phyloP scores from a whole-genome alignment of 92 coral and sea anemone genomes.

The Actinostola sp. region DNA sequence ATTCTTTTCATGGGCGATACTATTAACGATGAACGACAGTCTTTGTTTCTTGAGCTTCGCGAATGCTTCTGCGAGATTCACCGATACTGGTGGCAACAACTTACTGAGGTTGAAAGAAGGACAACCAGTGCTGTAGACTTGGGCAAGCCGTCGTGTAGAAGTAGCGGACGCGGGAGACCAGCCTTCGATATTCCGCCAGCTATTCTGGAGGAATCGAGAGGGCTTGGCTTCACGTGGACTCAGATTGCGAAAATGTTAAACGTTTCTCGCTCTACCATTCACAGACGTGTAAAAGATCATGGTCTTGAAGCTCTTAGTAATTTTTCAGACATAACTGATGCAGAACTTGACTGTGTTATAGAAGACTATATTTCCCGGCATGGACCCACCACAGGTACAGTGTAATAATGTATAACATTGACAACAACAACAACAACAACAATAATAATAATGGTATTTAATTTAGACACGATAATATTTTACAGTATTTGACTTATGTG shows the following conservation, averaged over 20 bases:
- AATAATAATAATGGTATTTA: too few relatives aligned
- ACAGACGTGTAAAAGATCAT: slow-evolving; percentile 46
- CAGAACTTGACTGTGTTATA: slow-evolving; percentile 43
- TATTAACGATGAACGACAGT: slow-evolving; percentile 47
- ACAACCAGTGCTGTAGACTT: slow-evolving; percentile 41
- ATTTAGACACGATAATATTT: too few relatives aligned
- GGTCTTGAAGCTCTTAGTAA: slow-evolving; percentile 44
- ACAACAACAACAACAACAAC: too few relatives aligned
- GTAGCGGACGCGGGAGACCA: slow-evolving; percentile 50
- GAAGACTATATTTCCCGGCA: slow-evolving; percentile 46
- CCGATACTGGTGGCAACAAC: slow-evolving; percentile 56
- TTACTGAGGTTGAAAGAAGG: slow-evolving; percentile 48
- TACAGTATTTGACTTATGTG: slow-evolving; percentile 5
- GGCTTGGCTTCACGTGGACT: slow-evolving; percentile 42
- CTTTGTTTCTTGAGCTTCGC: slow-evolving; percentile 45
- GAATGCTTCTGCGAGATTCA: slow-evolving; percentile 45
- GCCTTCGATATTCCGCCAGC: slow-evolving; percentile 33
- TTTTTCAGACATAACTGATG: slow-evolving; percentile 56
- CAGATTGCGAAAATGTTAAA: slow-evolving; percentile 39
- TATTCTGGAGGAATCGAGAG: slow-evolving; percentile 46
- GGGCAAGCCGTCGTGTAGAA: slow-evolving; percentile 15
- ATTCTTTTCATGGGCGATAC: slow-evolving; percentile 30
- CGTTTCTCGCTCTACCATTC: slow-evolving; percentile 55
- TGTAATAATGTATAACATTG: slow-evolving; percentile 1
- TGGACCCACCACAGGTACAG: slow-evolving; percentile 50